Base-by-base conservation (phyloP, 92 coral and sea anemone species). In the Palythoa heliodiscus region DNA sequence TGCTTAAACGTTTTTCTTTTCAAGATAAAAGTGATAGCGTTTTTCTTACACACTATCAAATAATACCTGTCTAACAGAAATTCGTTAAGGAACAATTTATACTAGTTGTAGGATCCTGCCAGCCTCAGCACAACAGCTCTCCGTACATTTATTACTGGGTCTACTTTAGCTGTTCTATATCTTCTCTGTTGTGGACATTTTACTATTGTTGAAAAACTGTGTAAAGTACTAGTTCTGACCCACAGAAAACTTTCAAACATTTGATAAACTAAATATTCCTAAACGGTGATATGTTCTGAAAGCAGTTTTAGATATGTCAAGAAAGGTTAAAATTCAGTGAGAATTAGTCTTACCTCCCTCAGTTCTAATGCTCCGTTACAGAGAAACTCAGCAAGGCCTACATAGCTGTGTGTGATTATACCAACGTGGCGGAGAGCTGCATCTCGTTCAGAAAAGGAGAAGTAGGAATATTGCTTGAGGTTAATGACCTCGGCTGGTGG, bases 401-500 rank as follows among this genome's bases (percentile, higher is more conserved):
- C 83, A 86, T 86, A 48, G 87, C 93, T 61, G 37, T 76, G 53
- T 89, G 82, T 20, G 93, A 93, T 83, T 93, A 85, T 78, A 86
- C 87, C 43, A 89, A 93, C 2, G 86, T 81, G 74, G 87, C 85
- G 50, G 75, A 83, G 61, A 91, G 87, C 58, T 90, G 91, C 35
- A 82, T 93, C 25, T 53, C 86, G 13, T 86, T 93, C 66, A 89
- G 87, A 12, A 90, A 90, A 86, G 95, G 93, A 25, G 95, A 93
- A 40, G 83, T 86, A 38, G 95, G 92, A 52, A 89, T 88, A 23
- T 66, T 93, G 69, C 70, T 93, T 0, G 93, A 90, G 75, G 48
- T 86, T 61, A 87, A 73, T 20, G 76, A 82, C 22, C 75, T 72
- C 8, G 93, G 95, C 17, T 93, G 95, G 95, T 93, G 95, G 95